phyloP scores from a whole-genome alignment of 2,888 invertebrate genomes.

The Pseudococcus jackbeardsleyi region DNA sequence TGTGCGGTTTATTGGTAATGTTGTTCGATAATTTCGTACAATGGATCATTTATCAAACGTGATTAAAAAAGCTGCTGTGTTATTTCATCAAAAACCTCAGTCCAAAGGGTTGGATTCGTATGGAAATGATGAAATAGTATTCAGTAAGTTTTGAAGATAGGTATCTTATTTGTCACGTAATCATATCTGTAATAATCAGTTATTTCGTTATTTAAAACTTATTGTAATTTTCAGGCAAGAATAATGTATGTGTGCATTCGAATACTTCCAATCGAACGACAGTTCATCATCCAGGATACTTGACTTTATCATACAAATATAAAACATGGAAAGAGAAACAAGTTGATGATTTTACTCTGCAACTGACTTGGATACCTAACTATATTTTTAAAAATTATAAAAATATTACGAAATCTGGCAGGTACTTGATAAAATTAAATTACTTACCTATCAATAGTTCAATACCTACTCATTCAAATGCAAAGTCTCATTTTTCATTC shows the following conservation, averaged over 20 bases:
- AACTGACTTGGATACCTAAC: slow-evolving; percentile 96
- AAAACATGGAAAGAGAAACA: not conserved
- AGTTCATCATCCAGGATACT: slow-evolving; percentile 91
- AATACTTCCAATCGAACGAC: slow-evolving; percentile 88
- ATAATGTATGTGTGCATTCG: slow-evolving; percentile 97
- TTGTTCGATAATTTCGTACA: not conserved
- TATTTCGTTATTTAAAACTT: no score
- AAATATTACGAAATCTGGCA: not conserved
- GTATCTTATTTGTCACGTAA: no score
- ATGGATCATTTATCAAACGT: slow-evolving; percentile 34
- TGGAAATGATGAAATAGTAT: slow-evolving; percentile 59
- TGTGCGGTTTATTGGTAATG: not conserved
- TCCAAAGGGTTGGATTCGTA: slow-evolving; percentile 21
- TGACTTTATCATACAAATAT: slow-evolving; percentile 80
- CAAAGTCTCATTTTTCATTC: no score
- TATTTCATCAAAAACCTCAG: slow-evolving; percentile 3
- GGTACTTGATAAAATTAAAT: not conserved
- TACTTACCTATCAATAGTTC: no score
- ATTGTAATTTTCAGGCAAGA: slow-evolving; percentile 74
- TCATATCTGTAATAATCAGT: no score
- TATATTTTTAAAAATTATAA: slow-evolving; percentile 77
- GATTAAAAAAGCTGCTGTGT: slow-evolving; percentile 12
- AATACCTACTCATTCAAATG: no score
- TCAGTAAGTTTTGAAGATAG: slow-evolving; percentile 36
- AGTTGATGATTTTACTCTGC: slow-evolving; percentile 74